Conservation (phyloP, 2,888 invertebrate species). For the Dusona sp. region DNA sequence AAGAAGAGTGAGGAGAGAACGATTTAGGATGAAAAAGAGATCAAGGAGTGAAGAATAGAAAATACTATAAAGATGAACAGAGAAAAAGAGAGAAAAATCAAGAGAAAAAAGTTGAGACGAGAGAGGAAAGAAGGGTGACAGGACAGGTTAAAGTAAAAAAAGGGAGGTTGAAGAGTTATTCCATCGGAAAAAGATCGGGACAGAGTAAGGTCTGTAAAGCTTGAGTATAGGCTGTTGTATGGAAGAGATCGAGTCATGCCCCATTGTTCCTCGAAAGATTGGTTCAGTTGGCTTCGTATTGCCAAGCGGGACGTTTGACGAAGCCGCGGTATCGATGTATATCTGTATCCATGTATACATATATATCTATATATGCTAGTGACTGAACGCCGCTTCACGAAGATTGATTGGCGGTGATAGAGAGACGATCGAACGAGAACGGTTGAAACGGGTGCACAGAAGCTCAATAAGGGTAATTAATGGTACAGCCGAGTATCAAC, state of each 20-base stretch:
- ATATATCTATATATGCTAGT: background rate
- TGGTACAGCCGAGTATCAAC: conserved; percentile 72
- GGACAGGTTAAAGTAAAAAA: conserved; percentile 32
- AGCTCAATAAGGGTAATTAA: conserved; percentile 84
- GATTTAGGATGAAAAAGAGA: conserved; percentile 55
- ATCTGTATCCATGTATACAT: conserved; percentile 31
- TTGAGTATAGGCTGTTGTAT: conserved; percentile 28
- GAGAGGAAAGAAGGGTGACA: conserved; percentile 15
- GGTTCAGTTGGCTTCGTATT: conserved; percentile 69
- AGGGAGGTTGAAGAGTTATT: conserved; percentile 67
- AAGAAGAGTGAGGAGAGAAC: conserved; percentile 31
- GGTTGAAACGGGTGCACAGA: conserved; percentile 78
- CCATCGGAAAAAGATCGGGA: conserved; percentile 65
- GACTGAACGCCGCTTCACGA: conserved; percentile 71
- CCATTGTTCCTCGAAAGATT: conserved; percentile 81
- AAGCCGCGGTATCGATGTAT: conserved; percentile 72
- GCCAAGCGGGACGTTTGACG: conserved; percentile 80
- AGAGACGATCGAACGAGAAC: conserved; percentile 77
- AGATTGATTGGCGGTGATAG: conserved; percentile 84
- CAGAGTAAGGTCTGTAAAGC: conserved; percentile 62
- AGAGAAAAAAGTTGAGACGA: conserved; percentile 37
- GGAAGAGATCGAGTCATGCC: conserved; percentile 79
- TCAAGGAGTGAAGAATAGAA: conserved; percentile 26
- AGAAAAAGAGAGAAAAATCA: background rate
- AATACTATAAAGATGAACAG: conserved; percentile 26